These are phyloP conservation scores for Archegozetes longisetosus DNA, from an alignment of 1,140 invertebrate genomes.

Conservation along the genomic window DNA sequence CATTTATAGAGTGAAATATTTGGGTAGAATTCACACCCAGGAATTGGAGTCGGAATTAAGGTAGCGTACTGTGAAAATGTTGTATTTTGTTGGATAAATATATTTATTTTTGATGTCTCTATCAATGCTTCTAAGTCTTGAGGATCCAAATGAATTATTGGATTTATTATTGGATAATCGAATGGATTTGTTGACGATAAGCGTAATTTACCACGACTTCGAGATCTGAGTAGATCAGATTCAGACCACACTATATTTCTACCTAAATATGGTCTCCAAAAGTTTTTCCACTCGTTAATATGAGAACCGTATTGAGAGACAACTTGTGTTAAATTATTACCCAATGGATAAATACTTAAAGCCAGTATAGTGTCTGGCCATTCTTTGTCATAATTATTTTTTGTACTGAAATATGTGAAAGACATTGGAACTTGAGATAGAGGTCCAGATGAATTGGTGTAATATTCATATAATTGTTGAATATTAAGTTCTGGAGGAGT, in stretches of 20 bases:
- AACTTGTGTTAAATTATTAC: conserved; percentile 37
- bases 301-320: conserved; percentile 49
- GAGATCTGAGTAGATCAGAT: conserved; percentile 48
- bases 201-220: conserved; percentile 54
- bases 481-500: background rate
- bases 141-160: conserved; percentile 67
- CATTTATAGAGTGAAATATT: conserved; percentile 58
- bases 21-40: background rate
- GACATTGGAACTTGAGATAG: background rate
- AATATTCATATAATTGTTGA: background rate
- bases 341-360: conserved; percentile 31
- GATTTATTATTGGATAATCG: conserved; percentile 74
- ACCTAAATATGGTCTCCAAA: conserved; percentile 2
- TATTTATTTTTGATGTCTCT: conserved; percentile 39
- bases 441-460: background rate
- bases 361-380: background rate
- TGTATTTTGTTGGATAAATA: background rate
- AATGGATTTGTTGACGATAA: conserved; percentile 62
- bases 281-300: conserved; percentile 29
- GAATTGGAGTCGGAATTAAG: background rate
- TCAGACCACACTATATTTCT: conserved; percentile 38
- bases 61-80: background rate
- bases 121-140: conserved; percentile 56
- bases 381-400: background rate
- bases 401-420: background rate